These are phyloP conservation scores for Ligdia adustata DNA, from an alignment of 2,888 invertebrate genomes.

Conservation along the genomic window DNA sequence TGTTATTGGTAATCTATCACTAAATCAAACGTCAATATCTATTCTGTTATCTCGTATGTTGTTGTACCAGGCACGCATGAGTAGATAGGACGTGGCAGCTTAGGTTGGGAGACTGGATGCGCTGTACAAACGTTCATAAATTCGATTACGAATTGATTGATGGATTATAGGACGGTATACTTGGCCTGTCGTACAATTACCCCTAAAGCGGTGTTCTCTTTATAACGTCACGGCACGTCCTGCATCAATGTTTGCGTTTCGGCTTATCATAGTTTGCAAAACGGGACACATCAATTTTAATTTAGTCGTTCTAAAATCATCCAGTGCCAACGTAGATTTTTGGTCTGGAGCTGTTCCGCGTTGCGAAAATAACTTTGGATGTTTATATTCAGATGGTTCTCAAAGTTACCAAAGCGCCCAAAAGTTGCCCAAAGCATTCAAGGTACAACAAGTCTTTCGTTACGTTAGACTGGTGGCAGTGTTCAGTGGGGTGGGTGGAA, in stretches of 20 bases:
- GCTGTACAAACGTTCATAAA: conserved; percentile 60
- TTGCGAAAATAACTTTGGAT: no score
- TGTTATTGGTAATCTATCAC: no score
- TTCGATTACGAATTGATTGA: conserved; percentile 73
- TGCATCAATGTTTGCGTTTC: conserved; percentile 4
- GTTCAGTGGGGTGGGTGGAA: conserved; percentile 22
- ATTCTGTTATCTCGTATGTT: conserved; percentile 13
- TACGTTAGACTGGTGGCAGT: neutral
- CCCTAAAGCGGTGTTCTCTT: conserved; percentile 1
- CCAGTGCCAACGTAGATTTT: no score
- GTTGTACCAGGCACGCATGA: conserved; percentile 31
- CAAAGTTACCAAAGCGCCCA: no score
- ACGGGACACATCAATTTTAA: conserved; percentile 2
- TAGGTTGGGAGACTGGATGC: conserved; percentile 38
- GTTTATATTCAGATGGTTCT: no score
- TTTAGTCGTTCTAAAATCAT: conserved; percentile 1
- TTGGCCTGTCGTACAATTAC: conserved; percentile 1
- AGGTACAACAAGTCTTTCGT: no score
- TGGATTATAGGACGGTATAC: conserved; percentile 43
- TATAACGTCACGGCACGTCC: neutral
- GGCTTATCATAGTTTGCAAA: conserved; percentile 9
- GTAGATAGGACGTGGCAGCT: conserved; percentile 34
- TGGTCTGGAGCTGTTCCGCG: no score
- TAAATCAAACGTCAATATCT: conserved; percentile 17
- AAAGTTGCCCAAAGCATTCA: no score